Percentiles rank a stretch among this genome's conserved stretches.
phyloP scores from a whole-genome alignment of 53 echinoderm and acorn worm species.

The Paelopatides confundens region DNA sequence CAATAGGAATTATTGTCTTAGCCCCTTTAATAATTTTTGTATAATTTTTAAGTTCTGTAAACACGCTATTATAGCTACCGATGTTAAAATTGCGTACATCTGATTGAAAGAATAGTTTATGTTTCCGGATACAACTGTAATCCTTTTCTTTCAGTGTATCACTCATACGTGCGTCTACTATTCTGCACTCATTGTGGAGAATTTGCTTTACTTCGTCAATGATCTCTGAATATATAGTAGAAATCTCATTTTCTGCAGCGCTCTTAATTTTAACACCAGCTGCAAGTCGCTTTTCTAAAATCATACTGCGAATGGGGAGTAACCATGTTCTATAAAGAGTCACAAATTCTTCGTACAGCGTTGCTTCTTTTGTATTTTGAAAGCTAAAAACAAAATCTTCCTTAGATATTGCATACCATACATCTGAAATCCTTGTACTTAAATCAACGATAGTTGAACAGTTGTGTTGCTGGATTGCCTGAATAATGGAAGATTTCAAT shows the following conservation, averaged over 20 bases:
- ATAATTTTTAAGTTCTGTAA: not conserved
- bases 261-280: not conserved
- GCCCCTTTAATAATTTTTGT: not conserved
- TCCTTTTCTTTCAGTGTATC: not conserved
- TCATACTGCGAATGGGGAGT: not conserved
- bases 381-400: constrained; percentile 25
- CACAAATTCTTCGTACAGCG: not conserved
- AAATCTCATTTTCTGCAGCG: not conserved
- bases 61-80: not conserved
- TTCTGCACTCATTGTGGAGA: not conserved
- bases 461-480: not conserved
- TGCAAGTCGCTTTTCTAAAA: not conserved
- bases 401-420: not conserved
- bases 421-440: not conserved
- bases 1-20: not conserved
- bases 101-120: not conserved
- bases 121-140: not conserved
- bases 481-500: not conserved
- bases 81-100: not conserved
- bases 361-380: not conserved
- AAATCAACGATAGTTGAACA: not conserved
- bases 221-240: not conserved
- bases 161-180: not conserved
- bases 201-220: not conserved
- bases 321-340: not conserved